Evolutionary conservation across 2,113 vertebrate genomes (phyloP).

Genomic region (Ceuthmochares aereus): DNA sequence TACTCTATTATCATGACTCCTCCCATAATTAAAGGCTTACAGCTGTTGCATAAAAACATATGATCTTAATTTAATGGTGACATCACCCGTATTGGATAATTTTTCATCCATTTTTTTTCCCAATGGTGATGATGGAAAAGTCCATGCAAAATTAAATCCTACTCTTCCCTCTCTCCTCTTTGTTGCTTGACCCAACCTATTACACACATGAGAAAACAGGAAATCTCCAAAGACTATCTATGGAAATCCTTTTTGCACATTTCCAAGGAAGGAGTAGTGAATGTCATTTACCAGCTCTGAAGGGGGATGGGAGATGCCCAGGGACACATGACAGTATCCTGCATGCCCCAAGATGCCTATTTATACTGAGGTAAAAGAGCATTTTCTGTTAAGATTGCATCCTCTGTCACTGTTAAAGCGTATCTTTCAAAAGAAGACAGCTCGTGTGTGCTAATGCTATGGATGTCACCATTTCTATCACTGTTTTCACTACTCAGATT

Average conservation of each 20-base stretch:
- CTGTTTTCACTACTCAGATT: background rate
- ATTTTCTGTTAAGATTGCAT: background rate
- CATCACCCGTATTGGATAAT: slow-evolving; percentile 50
- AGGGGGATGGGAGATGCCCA: slow-evolving; percentile 29
- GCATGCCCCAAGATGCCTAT: background rate
- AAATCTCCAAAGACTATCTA: slow-evolving; percentile 75
- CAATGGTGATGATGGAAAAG: slow-evolving; percentile 24
- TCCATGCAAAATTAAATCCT: slow-evolving; percentile 56
- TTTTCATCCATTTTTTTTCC: slow-evolving; percentile 22
- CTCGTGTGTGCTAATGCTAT: background rate
- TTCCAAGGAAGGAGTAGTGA: slow-evolving; percentile 70
- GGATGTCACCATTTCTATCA: background rate
- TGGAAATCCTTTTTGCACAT: slow-evolving; percentile 79
- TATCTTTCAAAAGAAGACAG: background rate
- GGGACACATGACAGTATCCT: background rate
- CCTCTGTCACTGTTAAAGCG: background rate
- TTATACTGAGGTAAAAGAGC: background rate
- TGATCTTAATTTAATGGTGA: slow-evolving; percentile 71
- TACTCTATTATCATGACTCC: slow-evolving; percentile 32
- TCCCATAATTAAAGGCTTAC: slow-evolving; percentile 51
- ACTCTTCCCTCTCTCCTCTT: slow-evolving; percentile 43
- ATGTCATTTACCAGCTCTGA: slow-evolving; percentile 58
- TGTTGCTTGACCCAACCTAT: slow-evolving; percentile 74
- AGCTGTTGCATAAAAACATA: slow-evolving; percentile 53
- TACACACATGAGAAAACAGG: slow-evolving; percentile 81